Conservation (phyloP, 2,888 invertebrate species). For the Eledone cirrhosa region DNA sequence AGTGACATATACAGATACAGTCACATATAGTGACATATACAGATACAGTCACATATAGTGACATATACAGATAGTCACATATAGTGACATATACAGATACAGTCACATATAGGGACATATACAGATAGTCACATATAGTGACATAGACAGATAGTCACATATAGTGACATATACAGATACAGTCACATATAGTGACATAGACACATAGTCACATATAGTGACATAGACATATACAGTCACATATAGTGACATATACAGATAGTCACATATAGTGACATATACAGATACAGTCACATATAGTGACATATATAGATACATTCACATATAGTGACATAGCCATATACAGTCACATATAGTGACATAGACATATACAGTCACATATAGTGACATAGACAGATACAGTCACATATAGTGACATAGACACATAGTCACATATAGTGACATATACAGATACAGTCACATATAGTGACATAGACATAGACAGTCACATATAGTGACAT, state of each 20-base stretch:
- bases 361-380: neutral
- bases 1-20: no score
- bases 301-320: neutral
- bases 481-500: neutral
- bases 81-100: no score
- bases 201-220: neutral
- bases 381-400: no score
- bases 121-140: neutral
- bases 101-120: neutral
- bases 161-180: neutral
- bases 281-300: neutral
- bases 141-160: neutral
- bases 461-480: no score
- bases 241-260: no score
- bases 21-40: neutral
- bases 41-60: neutral
- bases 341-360: neutral
- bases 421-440: neutral
- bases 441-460: neutral
- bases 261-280: neutral
- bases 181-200: neutral
- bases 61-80: no score
- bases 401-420: neutral
- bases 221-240: neutral
- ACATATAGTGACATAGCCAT: neutral